phyloP scores from a whole-genome alignment of 2,888 invertebrate species.

The Frankliniella intonsa region DNA sequence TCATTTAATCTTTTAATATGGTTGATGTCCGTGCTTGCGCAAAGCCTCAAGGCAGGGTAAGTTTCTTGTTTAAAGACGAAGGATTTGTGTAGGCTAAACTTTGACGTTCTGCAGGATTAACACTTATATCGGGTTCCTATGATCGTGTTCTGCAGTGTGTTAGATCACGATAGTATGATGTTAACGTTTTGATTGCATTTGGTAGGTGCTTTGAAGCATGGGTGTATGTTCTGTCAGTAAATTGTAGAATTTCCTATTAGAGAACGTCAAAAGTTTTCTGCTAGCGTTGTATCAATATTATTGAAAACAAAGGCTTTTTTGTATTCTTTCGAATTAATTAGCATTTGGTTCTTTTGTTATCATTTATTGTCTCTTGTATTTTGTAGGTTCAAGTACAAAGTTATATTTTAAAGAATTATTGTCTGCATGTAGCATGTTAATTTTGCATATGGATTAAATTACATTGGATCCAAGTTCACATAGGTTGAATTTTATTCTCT shows the following conservation, averaged over 20 bases:
- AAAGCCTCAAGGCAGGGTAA: constrained; percentile 3
- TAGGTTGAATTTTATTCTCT: too few relatives aligned
- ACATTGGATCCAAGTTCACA: too few relatives aligned
- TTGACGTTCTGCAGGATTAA: constrained; percentile 11
- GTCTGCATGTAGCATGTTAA: background rate
- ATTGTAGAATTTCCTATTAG: background rate
- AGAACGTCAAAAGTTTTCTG: background rate
- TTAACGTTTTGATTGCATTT: background rate
- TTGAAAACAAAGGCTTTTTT: background rate
- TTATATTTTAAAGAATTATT: background rate
- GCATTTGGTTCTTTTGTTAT: too few relatives aligned
- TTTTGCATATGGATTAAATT: background rate
- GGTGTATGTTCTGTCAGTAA: background rate
- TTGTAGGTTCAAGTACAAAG: background rate
- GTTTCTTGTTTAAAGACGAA: background rate
- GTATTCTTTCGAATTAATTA: too few relatives aligned
- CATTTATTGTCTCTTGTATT: background rate
- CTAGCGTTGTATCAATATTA: background rate
- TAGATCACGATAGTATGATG: background rate
- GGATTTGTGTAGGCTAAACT: constrained; percentile 1
- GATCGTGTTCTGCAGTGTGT: background rate
- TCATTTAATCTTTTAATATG: background rate
- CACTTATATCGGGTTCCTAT: background rate
- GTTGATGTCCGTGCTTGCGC: constrained; percentile 13
- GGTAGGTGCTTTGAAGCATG: background rate